Evolutionary conservation across 2,797 vertebrate species (phyloP).

Genomic region (Luscinia megarhynchos): DNA sequence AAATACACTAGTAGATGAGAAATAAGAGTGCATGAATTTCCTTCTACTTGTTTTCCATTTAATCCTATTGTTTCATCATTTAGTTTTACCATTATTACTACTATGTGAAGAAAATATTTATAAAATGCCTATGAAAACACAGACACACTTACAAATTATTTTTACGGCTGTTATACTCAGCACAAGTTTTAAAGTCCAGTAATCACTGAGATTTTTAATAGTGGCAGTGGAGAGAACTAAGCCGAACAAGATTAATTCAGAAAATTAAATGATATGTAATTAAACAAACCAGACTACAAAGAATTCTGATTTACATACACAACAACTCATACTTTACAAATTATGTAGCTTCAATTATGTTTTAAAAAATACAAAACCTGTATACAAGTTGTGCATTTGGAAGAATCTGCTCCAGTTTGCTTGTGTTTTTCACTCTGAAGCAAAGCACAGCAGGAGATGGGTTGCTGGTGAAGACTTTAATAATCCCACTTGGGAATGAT

Average conservation of each 20-base stretch:
- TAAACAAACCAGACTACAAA: background rate
- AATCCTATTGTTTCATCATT: background rate
- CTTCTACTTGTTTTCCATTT: background rate
- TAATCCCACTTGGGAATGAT: constrained; percentile 96
- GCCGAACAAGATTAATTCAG: background rate
- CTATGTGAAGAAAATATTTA: background rate
- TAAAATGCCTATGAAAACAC: background rate
- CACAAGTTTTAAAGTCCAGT: background rate
- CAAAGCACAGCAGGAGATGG: constrained; percentile 92
- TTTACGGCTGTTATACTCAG: background rate
- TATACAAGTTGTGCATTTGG: constrained; percentile 94
- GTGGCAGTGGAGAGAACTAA: background rate
- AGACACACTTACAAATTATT: background rate
- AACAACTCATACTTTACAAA: background rate
- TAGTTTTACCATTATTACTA: background rate
- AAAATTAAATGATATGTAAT: background rate
- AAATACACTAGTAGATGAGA: background rate
- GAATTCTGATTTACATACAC: background rate
- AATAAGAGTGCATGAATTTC: background rate
- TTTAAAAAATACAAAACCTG: constrained; percentile 82
- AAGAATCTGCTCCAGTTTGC: constrained; percentile 92
- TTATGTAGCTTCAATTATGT: background rate
- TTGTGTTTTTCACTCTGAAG: constrained; percentile 93
- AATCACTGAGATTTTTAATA: background rate
- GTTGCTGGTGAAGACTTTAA: constrained; percentile 95